These are phyloP conservation scores for Heliconius congener DNA, from an alignment of 1,140 invertebrate genomes.

Conservation along the genomic window DNA sequence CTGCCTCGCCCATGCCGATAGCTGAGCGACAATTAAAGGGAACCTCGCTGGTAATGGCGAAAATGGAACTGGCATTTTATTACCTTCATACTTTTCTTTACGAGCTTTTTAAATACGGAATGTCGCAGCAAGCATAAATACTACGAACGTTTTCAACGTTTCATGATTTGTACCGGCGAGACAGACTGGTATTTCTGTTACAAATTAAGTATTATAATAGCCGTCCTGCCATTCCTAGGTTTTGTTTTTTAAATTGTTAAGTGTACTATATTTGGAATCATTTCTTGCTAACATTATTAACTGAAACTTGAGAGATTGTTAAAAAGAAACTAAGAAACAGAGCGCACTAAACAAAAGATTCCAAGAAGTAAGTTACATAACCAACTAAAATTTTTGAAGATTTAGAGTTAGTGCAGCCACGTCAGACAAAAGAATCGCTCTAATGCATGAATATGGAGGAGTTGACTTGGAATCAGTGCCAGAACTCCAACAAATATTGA, in stretches of 20 bases:
- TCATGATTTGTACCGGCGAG: slow-evolving; percentile 27
- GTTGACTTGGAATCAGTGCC: slow-evolving; percentile 64
- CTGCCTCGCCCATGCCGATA: slow-evolving; percentile 54
- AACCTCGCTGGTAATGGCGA: slow-evolving; percentile 48
- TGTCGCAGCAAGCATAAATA: slow-evolving; percentile 37
- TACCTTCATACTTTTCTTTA: slow-evolving; percentile 54
- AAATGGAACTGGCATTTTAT: slow-evolving; percentile 54
- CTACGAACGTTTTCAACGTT: slow-evolving; percentile 32
- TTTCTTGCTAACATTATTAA: background rate
- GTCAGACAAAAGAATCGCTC: slow-evolving; percentile 38
- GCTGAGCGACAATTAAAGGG: slow-evolving; percentile 59
- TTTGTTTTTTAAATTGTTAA: background rate
- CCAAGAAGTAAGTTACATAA: slow-evolving; percentile 9
- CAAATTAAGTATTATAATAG: slow-evolving; percentile 4
- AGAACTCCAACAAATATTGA: slow-evolving; percentile 73
- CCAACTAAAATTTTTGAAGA: slow-evolving; percentile 3
- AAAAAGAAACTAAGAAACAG: background rate
- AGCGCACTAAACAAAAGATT: background rate
- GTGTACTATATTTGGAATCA: background rate
- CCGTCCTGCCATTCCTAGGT: background rate
- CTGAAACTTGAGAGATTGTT: background rate
- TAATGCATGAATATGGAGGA: slow-evolving; percentile 62
- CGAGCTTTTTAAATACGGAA: slow-evolving; percentile 42
- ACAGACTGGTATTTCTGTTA: slow-evolving; percentile 15
- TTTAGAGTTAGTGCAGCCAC: background rate